Evolutionary conservation across 1,140 invertebrate genomes (phyloP), one percentile per base, ranked within the genome.

Genomic region (Hyles euphorbiae): DNA sequence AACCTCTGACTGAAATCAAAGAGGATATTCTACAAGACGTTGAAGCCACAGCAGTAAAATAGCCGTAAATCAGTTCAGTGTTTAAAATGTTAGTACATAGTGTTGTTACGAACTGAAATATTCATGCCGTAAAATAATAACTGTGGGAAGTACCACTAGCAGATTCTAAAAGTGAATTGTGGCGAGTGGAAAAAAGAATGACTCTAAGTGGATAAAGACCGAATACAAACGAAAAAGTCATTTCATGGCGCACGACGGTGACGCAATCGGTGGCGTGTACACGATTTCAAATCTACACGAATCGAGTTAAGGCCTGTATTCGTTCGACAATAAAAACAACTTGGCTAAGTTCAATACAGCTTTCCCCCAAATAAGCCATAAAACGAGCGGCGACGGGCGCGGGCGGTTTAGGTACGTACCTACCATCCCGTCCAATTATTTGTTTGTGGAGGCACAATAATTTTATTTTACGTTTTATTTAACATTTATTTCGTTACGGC

Each of bases 391-490:
- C 72, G 70, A 73, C 78, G 80, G 74, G 76, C 79, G 77, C 83
- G 60, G 61, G 69, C 72, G 68, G 63, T 67, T 74, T 75, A 74
- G 76, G 69, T 81, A 48, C 12, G 54, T 56, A 48, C 32, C 32
- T 47, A 78, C 71, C 74, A 78, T 79, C 75, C 79, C 80, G 74
- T 79, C 81, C 85, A 86, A 88, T 88, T 88, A 88, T 88, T 86
- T 87, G 83, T 85, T 88, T 87, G 83, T 78, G 83, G 85, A 85
- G 81, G 82, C 82, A 81, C 76, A 83, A 85, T 81, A 83, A 85
- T 87, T 88, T 88, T 88, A 84, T 88, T 88, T 85, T 81, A 83
- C 82, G 83, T 88, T 88, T 88, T 88, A 88, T 87, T 88, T 85
- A 88, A 88, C 85, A 87, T 88, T 88, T 88, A 88, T 87, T 83